Evolutionary conservation across 2,888 invertebrate genomes (phyloP).

Genomic region (Drosophila flavopinicola): DNA sequence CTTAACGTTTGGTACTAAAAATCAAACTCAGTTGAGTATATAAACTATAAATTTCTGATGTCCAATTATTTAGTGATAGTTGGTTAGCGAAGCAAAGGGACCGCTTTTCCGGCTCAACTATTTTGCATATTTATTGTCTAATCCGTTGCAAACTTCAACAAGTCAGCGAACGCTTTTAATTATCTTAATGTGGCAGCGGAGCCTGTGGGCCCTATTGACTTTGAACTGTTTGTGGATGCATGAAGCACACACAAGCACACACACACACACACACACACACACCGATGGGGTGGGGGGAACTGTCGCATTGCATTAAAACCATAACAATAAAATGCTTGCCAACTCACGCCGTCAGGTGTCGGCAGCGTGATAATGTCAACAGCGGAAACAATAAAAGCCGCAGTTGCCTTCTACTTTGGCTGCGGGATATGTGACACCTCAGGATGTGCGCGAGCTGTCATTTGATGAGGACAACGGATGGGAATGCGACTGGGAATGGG

Average conservation of each 20-base stretch:
- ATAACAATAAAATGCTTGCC: constrained; percentile 66
- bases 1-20: neutral
- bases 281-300: neutral
- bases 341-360: constrained; percentile 64
- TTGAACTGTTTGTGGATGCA: constrained; percentile 31
- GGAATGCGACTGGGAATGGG: no score
- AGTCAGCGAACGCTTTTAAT: constrained; percentile 56
- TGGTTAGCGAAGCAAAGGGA: constrained; percentile 20
- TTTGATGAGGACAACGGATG: constrained; percentile 39
- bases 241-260: neutral
- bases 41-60: constrained; percentile 21
- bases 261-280: constrained; percentile 10
- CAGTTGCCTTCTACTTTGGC: constrained; percentile 68
- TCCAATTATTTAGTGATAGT: constrained; percentile 29
- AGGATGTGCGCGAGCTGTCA: constrained; percentile 45
- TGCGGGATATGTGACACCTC: constrained; percentile 45
- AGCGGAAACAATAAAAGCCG: constrained; percentile 78
- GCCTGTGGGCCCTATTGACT: constrained; percentile 64
- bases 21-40: neutral
- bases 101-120: constrained; percentile 19
- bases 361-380: constrained; percentile 74
- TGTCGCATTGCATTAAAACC: constrained; percentile 65
- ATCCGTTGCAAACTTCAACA: constrained; percentile 22
- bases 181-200: constrained; percentile 61
- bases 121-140: constrained; percentile 43